Conservation (phyloP, 2,113 vertebrate species). For the Genyomyrus donnyi region DNA sequence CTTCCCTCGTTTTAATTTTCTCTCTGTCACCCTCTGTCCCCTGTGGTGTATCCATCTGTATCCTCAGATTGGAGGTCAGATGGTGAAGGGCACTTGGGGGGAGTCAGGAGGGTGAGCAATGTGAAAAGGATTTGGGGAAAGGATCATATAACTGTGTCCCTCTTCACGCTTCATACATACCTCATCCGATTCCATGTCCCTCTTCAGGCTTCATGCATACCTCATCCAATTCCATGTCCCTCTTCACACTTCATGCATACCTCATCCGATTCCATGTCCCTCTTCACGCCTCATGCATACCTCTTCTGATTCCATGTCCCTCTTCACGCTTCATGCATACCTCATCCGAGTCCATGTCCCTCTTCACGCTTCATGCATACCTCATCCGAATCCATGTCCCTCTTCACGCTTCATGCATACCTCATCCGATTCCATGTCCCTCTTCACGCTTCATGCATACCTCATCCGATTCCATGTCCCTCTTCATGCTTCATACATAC, state of each 20-base stretch:
- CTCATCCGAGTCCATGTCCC: neutral
- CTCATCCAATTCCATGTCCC: neutral
- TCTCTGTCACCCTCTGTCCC: constrained; percentile 52
- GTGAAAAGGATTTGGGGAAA: constrained; percentile 18
- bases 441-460: neutral
- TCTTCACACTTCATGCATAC: neutral
- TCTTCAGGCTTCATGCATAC: neutral
- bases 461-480: neutral
- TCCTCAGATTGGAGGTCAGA: constrained; percentile 54
- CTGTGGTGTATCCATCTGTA: constrained; percentile 59
- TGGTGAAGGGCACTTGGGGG: constrained; percentile 53
- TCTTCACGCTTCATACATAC: neutral
- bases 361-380: neutral
- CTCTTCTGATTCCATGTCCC: neutral
- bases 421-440: neutral
- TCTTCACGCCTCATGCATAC: neutral
- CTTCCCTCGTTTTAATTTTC: constrained; percentile 62
- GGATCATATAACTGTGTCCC: neutral
- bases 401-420: neutral
- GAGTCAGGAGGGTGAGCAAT: constrained; percentile 21
- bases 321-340: neutral
- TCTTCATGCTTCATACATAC: neutral
- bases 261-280: neutral
- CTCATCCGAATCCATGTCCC: neutral
- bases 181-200: neutral